Conservation (phyloP, 2,113 vertebrate genomes). For the Embiotoca jacksoni region DNA sequence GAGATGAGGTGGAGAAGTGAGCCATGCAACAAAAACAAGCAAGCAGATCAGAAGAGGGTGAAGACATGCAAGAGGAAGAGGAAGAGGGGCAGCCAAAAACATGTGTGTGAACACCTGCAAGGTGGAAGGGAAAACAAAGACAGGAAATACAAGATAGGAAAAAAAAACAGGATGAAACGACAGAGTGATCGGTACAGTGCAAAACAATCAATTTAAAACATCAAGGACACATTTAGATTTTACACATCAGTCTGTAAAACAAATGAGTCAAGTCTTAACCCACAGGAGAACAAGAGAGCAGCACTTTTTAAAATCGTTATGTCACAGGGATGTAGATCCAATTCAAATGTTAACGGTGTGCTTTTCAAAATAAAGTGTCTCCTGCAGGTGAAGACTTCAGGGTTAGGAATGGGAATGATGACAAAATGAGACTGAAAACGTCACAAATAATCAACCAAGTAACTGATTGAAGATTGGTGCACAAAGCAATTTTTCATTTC, state of each 20-base stretch:
- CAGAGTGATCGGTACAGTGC: conserved; percentile 25
- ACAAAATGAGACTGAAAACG: conserved; percentile 65
- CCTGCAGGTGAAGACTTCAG: conserved; percentile 35
- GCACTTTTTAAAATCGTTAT: not conserved
- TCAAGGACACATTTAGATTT: conserved; percentile 21
- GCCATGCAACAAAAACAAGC: conserved; percentile 33
- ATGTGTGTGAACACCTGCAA: conserved; percentile 83
- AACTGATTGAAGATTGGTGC: not conserved
- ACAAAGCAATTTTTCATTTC: not conserved
- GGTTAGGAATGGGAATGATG: conserved; percentile 6
- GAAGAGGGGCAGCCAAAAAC: conserved; percentile 84
- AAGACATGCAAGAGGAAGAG: conserved; percentile 84
- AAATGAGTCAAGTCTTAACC: conserved; percentile 32
- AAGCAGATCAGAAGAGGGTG: conserved; percentile 63
- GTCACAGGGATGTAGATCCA: not conserved
- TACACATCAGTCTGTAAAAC: conserved; percentile 14
- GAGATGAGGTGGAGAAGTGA: conserved; percentile 25
- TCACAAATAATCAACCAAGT: conserved; percentile 28
- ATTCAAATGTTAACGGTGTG: not conserved
- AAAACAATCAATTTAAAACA: conserved; percentile 35
- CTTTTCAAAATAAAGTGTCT: conserved; percentile 27
- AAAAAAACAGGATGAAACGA: conserved; percentile 66
- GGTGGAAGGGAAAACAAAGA: conserved; percentile 62
- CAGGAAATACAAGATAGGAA: conserved; percentile 61
- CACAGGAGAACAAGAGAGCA: conserved; percentile 43